Evolutionary conservation across 2,113 vertebrate genomes (phyloP).

Genomic region (Pelecanus crispus): DNA sequence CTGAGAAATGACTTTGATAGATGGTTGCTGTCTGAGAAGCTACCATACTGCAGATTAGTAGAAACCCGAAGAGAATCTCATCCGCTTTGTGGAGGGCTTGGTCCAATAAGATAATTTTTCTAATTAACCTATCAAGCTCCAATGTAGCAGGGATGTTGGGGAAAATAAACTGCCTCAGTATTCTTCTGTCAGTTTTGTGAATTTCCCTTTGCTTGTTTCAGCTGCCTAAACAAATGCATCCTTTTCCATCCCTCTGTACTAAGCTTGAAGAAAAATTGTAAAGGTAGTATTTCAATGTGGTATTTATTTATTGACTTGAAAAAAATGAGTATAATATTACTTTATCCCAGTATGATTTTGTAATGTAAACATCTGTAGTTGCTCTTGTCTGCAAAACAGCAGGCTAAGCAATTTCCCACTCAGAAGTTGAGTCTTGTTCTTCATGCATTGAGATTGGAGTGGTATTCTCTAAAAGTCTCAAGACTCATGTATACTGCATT

Average conservation of each 20-base stretch:
- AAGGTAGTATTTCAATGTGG: neutral
- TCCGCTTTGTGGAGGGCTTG: conserved; percentile 73
- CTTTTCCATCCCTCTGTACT: conserved; percentile 7
- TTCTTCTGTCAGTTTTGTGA: conserved; percentile 43
- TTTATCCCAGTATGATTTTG: neutral
- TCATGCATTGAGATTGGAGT: neutral
- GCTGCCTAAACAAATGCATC: neutral
- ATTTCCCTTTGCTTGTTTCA: conserved; percentile 13
- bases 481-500: conserved; percentile 41
- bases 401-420: neutral
- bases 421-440: neutral
- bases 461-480: neutral
- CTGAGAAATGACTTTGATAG: conserved; percentile 80
- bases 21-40: conserved; percentile 76
- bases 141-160: conserved; percentile 60
- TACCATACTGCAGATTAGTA: conserved; percentile 79
- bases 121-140: conserved; percentile 89
- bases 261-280: neutral
- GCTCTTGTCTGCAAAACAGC: neutral
- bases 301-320: neutral
- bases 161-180: conserved; percentile 64
- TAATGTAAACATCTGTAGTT: neutral
- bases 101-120: conserved; percentile 90
- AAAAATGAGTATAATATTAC: neutral
- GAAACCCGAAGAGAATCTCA: conserved; percentile 73